Base-by-base conservation (phyloP, 1,140 invertebrate genomes). In the Galleria mellonella region DNA sequence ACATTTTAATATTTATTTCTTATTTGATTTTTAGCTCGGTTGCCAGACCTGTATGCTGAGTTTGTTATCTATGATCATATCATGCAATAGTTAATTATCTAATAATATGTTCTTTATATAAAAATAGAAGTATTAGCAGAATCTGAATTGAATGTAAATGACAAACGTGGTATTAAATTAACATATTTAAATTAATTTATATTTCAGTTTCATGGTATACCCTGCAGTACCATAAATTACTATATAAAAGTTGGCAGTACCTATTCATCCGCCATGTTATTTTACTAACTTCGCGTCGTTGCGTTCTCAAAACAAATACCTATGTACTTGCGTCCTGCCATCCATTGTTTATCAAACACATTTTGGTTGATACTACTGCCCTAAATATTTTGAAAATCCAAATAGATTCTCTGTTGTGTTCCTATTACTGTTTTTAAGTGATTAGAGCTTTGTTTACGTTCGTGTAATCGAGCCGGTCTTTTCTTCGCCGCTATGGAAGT, bases 221-320 rank as follows among this genome's bases (percentile, higher is more conserved):
- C n/a, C n/a, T n/a, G n/a, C n/a, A n/a, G n/a, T n/a, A n/a, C n/a
- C n/a, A n/a, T n/a, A n/a, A n/a, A n/a, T n/a, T n/a, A n/a, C n/a
- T 39, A 8, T 40, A n/a, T 29, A 1, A 8, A 1, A 29, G 38
- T 46, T 52, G 27, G 38, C 43, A 53, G 40, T 35, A 32, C 1
- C 42, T 40, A 17, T 28, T 39, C 45, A 39, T 44, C 54, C 45
- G 51, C 58, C 52, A 59, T 83, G 76, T 84, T 84, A 82, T 84
- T 84, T 56, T 62, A 55, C 76, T 70, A 74, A 74, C 76, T 84
- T 84, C 78, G 74, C 31, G 36, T 56, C 60, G 55, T 52, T 83
- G 69, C 58, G 73, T 59, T 71, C 74, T 69, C 76, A 84, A 84
- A 84, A 82, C 77, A 84, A 84, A 84, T 78, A 81, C 60, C n/a